Evolutionary conservation across 64 coral and sea anemone genomes (phyloP).

Genomic region (Pocillopora damicornis): DNA sequence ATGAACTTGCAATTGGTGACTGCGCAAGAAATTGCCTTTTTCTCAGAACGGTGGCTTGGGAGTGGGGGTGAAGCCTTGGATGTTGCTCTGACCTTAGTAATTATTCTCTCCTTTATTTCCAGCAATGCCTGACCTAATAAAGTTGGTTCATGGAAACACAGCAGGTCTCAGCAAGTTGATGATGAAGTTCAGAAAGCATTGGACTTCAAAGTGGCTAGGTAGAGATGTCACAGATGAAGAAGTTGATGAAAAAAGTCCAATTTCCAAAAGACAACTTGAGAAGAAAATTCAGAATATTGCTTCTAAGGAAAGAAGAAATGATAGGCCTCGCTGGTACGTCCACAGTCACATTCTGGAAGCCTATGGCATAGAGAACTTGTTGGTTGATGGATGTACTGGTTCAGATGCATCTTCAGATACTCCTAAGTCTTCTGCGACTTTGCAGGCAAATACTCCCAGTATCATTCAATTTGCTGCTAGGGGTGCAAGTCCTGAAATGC

Average conservation of each 20-base stretch:
- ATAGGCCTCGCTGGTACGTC: conserved; percentile 78
- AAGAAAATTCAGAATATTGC: conserved; percentile 86
- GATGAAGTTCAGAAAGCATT: conserved; percentile 65
- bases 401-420: conserved; percentile 16
- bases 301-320: conserved; percentile 77
- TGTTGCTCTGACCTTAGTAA: background rate
- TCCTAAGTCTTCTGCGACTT: background rate
- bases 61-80: background rate
- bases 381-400: conserved; percentile 8
- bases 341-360: conserved; percentile 47
- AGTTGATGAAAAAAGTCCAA: conserved; percentile 65
- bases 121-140: conserved; percentile 87
- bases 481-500: background rate
- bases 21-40: too few relatives aligned
- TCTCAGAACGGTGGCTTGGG: too few relatives aligned
- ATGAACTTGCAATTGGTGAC: too few relatives aligned
- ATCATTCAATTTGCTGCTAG: conserved; percentile 16
- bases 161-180: conserved; percentile 73
- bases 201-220: conserved; percentile 68
- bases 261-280: conserved; percentile 85
- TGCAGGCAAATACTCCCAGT: conserved; percentile 10
- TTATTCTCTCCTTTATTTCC: conserved; percentile 1
- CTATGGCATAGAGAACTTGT: conserved; percentile 22
- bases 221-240: conserved; percentile 30
- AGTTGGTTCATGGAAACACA: conserved; percentile 65